Conservation (phyloP, 2,888 invertebrate genomes). For the Lochmaea capreae region DNA sequence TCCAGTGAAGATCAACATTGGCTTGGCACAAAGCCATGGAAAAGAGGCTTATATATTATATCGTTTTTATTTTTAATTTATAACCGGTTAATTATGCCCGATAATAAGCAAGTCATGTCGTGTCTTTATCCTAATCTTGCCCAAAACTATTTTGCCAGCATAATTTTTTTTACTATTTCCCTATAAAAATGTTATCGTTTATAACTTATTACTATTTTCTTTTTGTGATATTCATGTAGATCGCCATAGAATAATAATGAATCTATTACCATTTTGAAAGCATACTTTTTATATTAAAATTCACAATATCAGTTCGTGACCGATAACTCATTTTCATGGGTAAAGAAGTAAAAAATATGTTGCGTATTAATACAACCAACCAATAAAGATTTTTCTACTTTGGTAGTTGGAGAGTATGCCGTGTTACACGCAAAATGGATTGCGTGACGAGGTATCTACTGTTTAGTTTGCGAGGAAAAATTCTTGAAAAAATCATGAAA, state of each 20-base stretch:
- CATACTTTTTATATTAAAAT: conserved; percentile 6
- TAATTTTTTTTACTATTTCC: too few relatives aligned
- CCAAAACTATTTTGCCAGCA: too few relatives aligned
- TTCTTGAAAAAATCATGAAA: conserved; percentile 14
- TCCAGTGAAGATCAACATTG: too few relatives aligned
- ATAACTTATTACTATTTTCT: not conserved
- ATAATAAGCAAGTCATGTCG: too few relatives aligned
- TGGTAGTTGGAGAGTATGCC: conserved; percentile 11
- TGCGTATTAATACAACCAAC: conserved; percentile 29
- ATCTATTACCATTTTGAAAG: not conserved
- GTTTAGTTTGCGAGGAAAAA: conserved; percentile 7
- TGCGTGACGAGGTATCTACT: conserved; percentile 18
- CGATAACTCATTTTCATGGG: conserved; percentile 26
- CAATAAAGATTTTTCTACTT: conserved; percentile 20
- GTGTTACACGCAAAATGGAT: conserved; percentile 25
- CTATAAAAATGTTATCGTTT: not conserved
- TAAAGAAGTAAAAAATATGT: conserved; percentile 15
- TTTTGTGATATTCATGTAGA: not conserved
- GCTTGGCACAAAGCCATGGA: too few relatives aligned
- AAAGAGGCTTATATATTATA: too few relatives aligned
- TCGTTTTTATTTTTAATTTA: too few relatives aligned
- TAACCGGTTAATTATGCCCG: too few relatives aligned
- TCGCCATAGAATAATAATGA: not conserved
- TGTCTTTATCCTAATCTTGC: too few relatives aligned
- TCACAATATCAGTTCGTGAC: conserved; percentile 17